Evolutionary conservation across 2,888 invertebrate species (phyloP).

Genomic region (Hydriomena furcata): DNA sequence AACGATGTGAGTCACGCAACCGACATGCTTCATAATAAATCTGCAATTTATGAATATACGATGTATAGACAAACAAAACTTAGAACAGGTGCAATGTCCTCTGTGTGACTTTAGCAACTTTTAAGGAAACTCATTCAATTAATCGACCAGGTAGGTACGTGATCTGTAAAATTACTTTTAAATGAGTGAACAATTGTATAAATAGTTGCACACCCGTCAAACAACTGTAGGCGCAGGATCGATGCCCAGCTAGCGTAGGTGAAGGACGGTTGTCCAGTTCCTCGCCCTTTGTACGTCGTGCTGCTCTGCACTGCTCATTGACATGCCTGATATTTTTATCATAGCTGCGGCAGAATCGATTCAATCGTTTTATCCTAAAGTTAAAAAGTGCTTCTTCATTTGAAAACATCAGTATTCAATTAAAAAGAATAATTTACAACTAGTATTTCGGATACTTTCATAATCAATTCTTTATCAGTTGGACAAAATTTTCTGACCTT

Average conservation of each 20-base stretch:
- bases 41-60: slow-evolving; percentile 50
- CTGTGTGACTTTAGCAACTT: slow-evolving; percentile 37
- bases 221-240: slow-evolving; percentile 66
- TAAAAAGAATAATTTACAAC: no score
- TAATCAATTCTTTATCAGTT: slow-evolving; percentile 19
- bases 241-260: slow-evolving; percentile 73
- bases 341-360: neutral
- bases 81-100: slow-evolving; percentile 52
- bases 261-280: slow-evolving; percentile 75
- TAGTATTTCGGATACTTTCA: no score
- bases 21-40: slow-evolving; percentile 66
- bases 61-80: slow-evolving; percentile 41
- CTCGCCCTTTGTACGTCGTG: slow-evolving; percentile 53
- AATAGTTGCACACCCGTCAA: slow-evolving; percentile 67
- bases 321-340: slow-evolving; percentile 36
- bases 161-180: slow-evolving; percentile 49
- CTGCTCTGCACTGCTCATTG: slow-evolving; percentile 51
- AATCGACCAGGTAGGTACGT: slow-evolving; percentile 21
- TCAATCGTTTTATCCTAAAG: neutral
- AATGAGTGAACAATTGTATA: slow-evolving; percentile 64
- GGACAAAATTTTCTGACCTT: slow-evolving; percentile 27
- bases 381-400: neutral
- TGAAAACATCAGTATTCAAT: no score
- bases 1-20: slow-evolving; percentile 78
- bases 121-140: slow-evolving; percentile 28